Conservation (phyloP, 2,888 invertebrate species). For the Acrocyrtus sp. region DNA sequence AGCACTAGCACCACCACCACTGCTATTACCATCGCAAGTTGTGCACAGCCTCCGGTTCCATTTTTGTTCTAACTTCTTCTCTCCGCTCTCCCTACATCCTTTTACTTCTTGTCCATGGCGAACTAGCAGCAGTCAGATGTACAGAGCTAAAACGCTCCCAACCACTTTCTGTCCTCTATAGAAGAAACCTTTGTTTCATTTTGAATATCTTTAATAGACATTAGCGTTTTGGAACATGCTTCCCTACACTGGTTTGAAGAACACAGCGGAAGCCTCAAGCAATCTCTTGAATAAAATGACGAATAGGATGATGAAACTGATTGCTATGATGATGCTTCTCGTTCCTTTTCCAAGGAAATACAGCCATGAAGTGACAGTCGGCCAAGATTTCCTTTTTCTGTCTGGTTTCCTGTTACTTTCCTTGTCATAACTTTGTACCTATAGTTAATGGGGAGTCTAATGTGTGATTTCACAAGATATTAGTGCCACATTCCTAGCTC, state of each 20-base stretch:
- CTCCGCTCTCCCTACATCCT: too few species aligned
- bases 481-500: too few species aligned
- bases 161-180: not conserved
- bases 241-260: not conserved
- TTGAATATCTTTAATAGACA: not conserved
- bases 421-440: too few species aligned
- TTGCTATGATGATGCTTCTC: constrained; percentile 21
- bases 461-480: too few species aligned
- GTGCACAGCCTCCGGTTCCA: constrained; percentile 11
- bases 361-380: constrained; percentile 7
- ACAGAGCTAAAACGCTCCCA: not conserved
- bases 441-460: too few species aligned
- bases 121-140: too few species aligned
- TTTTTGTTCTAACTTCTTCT: not conserved
- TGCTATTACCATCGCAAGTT: not conserved
- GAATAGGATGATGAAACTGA: constrained; percentile 35
- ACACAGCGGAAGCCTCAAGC: constrained; percentile 24
- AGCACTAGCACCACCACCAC: not conserved
- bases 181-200: not conserved
- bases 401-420: not conserved
- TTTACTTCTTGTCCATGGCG: not conserved
- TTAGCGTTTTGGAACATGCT: not conserved
- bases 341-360: constrained; percentile 41
- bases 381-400: not conserved
- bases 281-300: constrained; percentile 48